A percentile compares a stretch with the other conserved stretches of the same genome.
Conservation (phyloP, 2,888 invertebrate genomes). For the Argyresthia goedartella region DNA sequence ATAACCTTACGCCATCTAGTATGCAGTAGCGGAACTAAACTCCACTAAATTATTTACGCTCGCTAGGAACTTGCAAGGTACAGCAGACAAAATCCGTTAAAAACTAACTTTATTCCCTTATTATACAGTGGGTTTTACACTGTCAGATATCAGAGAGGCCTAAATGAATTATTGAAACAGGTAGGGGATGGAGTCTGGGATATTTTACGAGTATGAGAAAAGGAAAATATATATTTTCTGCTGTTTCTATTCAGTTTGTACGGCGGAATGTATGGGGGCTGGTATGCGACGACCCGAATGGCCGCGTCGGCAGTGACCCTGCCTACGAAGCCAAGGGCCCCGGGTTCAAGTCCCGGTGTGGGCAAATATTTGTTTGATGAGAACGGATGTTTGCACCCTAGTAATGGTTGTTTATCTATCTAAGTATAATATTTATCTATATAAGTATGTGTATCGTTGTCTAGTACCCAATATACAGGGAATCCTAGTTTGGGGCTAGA, state of each 20-base stretch:
- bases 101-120: slow-evolving; percentile 13
- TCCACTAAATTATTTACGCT: slow-evolving; percentile 9
- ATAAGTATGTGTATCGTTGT: too few species aligned
- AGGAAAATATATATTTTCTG: not conserved
- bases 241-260: not conserved
- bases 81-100: slow-evolving; percentile 22
- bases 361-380: too few species aligned
- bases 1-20: not conserved
- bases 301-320: too few species aligned
- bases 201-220: not conserved
- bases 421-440: too few species aligned
- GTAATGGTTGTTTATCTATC: too few species aligned
- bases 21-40: not conserved
- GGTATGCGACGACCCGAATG: too few species aligned
- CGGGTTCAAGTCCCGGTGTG: too few species aligned
- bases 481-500: too few species aligned
- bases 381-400: too few species aligned
- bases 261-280: too few species aligned
- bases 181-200: not conserved
- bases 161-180: not conserved
- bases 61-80: slow-evolving; percentile 46
- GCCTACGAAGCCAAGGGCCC: too few species aligned
- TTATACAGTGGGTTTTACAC: not conserved
- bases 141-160: not conserved
- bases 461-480: too few species aligned